Evolutionary conservation across 2,888 invertebrate genomes (phyloP).

Genomic region (Norana najaformis): DNA sequence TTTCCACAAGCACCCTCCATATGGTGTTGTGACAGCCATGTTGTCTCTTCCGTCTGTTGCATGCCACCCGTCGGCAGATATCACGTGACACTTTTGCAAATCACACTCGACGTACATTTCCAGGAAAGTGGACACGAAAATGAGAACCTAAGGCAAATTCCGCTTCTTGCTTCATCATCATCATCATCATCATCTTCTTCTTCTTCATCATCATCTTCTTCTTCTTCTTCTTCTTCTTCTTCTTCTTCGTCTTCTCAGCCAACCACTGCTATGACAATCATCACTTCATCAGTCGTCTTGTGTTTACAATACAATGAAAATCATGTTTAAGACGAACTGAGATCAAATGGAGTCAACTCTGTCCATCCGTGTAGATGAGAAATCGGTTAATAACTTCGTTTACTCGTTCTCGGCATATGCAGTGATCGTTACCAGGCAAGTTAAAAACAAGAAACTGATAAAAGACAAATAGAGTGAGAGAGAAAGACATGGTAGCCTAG

Average conservation of each 20-base stretch:
- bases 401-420: no score
- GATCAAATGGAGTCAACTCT: background rate
- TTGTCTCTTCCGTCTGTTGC: background rate
- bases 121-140: background rate
- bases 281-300: background rate
- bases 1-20: background rate
- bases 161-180: no score
- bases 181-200: no score
- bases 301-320: background rate
- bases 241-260: background rate
- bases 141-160: background rate
- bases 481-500: no score
- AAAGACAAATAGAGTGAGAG: no score
- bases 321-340: background rate
- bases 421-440: no score
- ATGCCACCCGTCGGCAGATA: background rate
- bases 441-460: no score
- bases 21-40: background rate
- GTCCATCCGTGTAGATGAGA: no score
- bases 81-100: background rate
- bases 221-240: background rate
- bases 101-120: background rate
- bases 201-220: background rate
- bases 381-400: background rate
- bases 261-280: background rate